Percentiles rank a stretch among this genome's conserved stretches.
Evolutionary conservation across 2,113 vertebrate genomes (phyloP).

Genomic region (Danionella cerebrum): DNA sequence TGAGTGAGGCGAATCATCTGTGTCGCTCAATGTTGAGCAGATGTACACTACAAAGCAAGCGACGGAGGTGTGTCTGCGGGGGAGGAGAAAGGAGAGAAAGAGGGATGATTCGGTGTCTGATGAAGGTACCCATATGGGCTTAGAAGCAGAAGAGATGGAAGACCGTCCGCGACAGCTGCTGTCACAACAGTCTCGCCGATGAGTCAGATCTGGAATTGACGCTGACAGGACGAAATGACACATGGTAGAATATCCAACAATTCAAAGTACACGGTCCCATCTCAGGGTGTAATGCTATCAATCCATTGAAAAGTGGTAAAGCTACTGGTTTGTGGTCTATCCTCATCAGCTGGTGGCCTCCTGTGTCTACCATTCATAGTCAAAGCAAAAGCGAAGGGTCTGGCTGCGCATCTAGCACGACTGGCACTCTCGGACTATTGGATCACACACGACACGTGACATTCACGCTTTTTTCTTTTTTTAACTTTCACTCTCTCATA

Average conservation of each 20-base stretch:
- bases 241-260: slow-evolving; percentile 64
- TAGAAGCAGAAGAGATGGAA: slow-evolving; percentile 55
- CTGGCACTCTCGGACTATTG: no score
- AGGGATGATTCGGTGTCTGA: slow-evolving; percentile 48
- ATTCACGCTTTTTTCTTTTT: no score
- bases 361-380: not conserved
- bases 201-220: slow-evolving; percentile 53
- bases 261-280: slow-evolving; percentile 21
- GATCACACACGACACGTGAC: no score
- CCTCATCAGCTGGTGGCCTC: not conserved
- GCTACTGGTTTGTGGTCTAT: not conserved
- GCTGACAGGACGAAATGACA: slow-evolving; percentile 53
- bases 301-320: not conserved
- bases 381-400: no score
- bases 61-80: slow-evolving; percentile 61
- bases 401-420: no score
- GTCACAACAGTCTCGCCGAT: slow-evolving; percentile 62
- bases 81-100: slow-evolving; percentile 48
- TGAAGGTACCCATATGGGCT: slow-evolving; percentile 60
- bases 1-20: slow-evolving; percentile 62
- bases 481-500: no score
- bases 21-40: slow-evolving; percentile 66
- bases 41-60: slow-evolving; percentile 61
- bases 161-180: slow-evolving; percentile 58
- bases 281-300: not conserved